These are phyloP conservation scores for Pyrrhosoma nymphula DNA, from an alignment of 2,888 invertebrate genomes.

Conservation along the genomic window DNA sequence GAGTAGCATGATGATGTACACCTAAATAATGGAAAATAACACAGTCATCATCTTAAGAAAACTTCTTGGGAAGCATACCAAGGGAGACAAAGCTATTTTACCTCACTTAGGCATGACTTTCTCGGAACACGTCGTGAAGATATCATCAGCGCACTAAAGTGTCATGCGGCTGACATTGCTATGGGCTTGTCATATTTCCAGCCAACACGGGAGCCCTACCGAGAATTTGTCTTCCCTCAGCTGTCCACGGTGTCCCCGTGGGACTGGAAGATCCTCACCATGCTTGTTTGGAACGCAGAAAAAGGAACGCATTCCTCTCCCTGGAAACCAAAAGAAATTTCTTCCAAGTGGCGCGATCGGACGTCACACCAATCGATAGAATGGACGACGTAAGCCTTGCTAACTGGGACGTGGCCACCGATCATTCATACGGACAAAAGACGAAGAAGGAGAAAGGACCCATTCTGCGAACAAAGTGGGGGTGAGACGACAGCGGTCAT, in stretches of 20 bases:
- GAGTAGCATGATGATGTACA: neutral
- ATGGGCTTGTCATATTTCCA: neutral
- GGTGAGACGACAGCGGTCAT: neutral
- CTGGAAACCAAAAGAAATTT: neutral
- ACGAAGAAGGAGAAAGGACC: neutral
- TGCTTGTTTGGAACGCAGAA: neutral
- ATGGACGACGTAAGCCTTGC: neutral
- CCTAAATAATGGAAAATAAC: neutral
- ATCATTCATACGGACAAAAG: neutral
- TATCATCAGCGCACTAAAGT: constrained; percentile 5
- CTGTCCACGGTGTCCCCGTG: neutral
- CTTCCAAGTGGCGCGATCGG: neutral
- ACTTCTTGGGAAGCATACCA: neutral
- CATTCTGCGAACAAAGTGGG: constrained; percentile 5
- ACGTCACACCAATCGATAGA: neutral
- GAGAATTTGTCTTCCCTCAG: neutral
- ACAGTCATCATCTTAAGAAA: neutral
- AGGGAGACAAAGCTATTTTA: neutral
- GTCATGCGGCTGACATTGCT: neutral
- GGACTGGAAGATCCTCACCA: neutral
- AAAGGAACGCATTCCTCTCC: neutral
- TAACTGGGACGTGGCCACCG: neutral
- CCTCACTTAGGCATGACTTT: neutral
- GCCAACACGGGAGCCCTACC: neutral
- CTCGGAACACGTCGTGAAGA: constrained; percentile 12